A percentile compares a stretch with the other conserved stretches of the same genome.
These are phyloP conservation scores for Flexamia atlantica DNA, from an alignment of 2,888 invertebrate species.

Conservation along the genomic window DNA sequence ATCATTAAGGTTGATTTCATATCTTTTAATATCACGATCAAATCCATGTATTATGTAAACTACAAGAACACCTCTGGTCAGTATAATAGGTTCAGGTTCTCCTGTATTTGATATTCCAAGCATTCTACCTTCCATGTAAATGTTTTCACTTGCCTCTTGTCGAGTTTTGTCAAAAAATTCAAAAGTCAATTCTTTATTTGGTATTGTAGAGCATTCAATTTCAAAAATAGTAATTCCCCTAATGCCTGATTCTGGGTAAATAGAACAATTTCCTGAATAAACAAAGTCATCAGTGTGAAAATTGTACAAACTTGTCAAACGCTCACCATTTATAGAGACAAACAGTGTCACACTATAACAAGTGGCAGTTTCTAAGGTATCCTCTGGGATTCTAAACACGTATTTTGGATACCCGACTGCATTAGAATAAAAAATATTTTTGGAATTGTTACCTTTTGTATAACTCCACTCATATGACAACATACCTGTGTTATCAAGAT, in stretches of 20 bases:
- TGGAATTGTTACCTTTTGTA: neutral
- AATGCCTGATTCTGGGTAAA: constrained; percentile 4
- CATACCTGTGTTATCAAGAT: neutral
- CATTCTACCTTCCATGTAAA: constrained; percentile 15
- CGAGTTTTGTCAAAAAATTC: constrained; percentile 11
- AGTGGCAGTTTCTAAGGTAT: neutral
- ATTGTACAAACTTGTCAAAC: neutral
- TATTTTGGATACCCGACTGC: neutral
- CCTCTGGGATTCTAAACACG: constrained; percentile 13
- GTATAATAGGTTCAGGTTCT: neutral
- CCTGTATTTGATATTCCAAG: neutral
- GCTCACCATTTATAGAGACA: neutral
- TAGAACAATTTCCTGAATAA: neutral
- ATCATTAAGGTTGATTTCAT: neutral
- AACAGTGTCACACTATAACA: neutral
- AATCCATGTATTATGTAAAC: neutral
- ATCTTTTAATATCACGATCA: neutral
- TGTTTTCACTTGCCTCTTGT: neutral
- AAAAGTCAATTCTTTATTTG: neutral
- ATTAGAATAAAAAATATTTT: neutral
- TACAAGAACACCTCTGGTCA: constrained; percentile 18
- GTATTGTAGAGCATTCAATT: neutral
- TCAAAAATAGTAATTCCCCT: neutral
- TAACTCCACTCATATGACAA: neutral
- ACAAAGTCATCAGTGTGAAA: neutral